Conservation (phyloP, 1,140 invertebrate species). For the Gryon sp. region DNA sequence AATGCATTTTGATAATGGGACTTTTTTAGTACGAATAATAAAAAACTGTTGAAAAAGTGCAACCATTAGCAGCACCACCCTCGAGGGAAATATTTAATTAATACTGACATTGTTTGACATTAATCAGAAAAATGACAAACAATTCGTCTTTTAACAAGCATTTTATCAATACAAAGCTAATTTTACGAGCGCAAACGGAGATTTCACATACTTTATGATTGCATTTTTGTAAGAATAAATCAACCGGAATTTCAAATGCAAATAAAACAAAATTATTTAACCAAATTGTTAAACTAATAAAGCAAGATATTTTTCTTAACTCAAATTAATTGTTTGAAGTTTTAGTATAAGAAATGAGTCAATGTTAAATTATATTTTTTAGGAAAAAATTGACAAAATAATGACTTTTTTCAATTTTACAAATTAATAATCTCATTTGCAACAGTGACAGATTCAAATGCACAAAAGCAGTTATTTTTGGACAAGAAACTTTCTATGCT, state of each 20-base stretch:
- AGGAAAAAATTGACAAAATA: no score
- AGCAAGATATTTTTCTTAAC: no score
- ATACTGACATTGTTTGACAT: conserved; percentile 63
- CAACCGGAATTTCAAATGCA: no score
- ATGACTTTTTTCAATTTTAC: no score
- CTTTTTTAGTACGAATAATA: conserved; percentile 29
- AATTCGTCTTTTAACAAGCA: conserved; percentile 17
- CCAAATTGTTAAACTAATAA: no score
- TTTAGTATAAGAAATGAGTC: no score
- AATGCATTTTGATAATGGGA: conserved; percentile 53
- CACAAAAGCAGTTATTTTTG: conserved; percentile 33
- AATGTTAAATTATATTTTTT: no score
- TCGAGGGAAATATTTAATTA: conserved; percentile 61
- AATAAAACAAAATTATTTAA: no score
- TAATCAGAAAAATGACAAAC: conserved; percentile 5
- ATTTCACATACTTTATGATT: no score
- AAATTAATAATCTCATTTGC: neutral
- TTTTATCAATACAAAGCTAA: conserved; percentile 12
- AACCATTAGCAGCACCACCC: conserved; percentile 37
- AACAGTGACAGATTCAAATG: conserved; percentile 16
- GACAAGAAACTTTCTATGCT: conserved; percentile 36
- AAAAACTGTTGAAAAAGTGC: conserved; percentile 45
- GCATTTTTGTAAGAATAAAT: no score
- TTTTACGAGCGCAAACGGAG: conserved; percentile 2
- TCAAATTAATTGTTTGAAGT: no score